Base-by-base conservation (phyloP, 2,888 invertebrate genomes). In the Proisotoma minuta region DNA sequence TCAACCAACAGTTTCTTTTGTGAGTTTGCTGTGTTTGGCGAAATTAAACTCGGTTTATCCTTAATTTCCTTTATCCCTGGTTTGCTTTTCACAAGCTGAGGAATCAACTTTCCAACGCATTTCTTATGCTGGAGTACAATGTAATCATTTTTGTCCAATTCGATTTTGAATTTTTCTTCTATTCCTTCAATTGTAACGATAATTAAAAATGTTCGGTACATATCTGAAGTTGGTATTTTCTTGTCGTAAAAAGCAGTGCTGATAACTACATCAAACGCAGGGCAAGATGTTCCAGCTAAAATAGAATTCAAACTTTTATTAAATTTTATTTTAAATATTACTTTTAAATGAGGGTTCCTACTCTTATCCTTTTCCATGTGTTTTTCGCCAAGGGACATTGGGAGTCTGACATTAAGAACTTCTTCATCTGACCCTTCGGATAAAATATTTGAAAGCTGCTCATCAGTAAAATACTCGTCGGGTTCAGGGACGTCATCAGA, bases 321-420 rank as follows among this genome's bases (percentile, higher is more conserved):
- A 39, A 12, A 24, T 2, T 56, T 39, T 40, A 18, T 39, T 12
- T 23, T 10, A 39, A 3, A 20, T 23, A 26, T 50, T n/a, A n/a
- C n/a, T n/a, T n/a, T n/a, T 8, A 50, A 50, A 50, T 12, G 10
- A 34, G 15, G n/a, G n/a, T n/a, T 63, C 71, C 62, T 65, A 78
- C 80, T 73, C 75, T 80, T 80, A 68, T 81, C 81, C 10, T 77
- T 69, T 71, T 80, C 81, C 23, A 76, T 76, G 69, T 78, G 79
- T 10, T 78, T 77, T 57, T 80, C 80, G 15, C 81, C 81, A 48
- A 81, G 76, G 71, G 79, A 79, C 78, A 81, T 78, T 0, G 81
- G 81, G 49, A 81, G 76, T 60, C 79, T 69, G 67, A 77, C 79
- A 40, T 76, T 75, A 20, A 76, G 75, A 2, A 78, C 76, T 52